Percentiles rank a stretch among this genome's conserved stretches.
Evolutionary conservation across 2,888 invertebrate species (phyloP).

Genomic region (Coecobrya sp.): DNA sequence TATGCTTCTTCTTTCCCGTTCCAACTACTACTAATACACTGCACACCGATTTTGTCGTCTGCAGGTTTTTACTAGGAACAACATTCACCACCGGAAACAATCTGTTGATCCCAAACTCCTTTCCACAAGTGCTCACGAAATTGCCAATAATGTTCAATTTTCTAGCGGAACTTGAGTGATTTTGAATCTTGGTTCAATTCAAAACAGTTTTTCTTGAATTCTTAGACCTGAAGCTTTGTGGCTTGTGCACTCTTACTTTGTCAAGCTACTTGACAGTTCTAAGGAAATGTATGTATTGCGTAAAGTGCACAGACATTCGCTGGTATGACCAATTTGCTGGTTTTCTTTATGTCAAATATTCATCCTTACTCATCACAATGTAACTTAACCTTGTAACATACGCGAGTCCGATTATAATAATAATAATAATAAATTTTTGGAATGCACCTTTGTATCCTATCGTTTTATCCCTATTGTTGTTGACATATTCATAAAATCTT

Average conservation of each 20-base stretch:
- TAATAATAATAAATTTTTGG: conserved; percentile 14
- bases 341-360: conserved; percentile 3
- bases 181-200: conserved; percentile 1
- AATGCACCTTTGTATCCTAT: conserved; percentile 35
- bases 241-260: background rate
- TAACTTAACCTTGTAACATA: conserved; percentile 46
- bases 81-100: conserved; percentile 63
- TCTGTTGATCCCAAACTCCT: conserved; percentile 67
- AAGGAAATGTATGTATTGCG: conserved; percentile 16
- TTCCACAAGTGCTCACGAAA: conserved; percentile 57
- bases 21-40: background rate
- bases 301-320: background rate
- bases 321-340: background rate
- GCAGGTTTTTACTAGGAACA: background rate
- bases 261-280: conserved; percentile 51
- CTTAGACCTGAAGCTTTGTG: background rate
- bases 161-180: conserved; percentile 35
- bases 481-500: conserved; percentile 70
- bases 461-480: conserved; percentile 56
- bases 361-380: conserved; percentile 39
- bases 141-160: conserved; percentile 76
- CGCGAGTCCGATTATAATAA: conserved; percentile 39
- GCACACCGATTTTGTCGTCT: background rate
- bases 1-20: background rate
- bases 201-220: background rate